phyloP scores from a whole-genome alignment of 2,888 invertebrate genomes.

The Caenorhabditis imperialis region DNA sequence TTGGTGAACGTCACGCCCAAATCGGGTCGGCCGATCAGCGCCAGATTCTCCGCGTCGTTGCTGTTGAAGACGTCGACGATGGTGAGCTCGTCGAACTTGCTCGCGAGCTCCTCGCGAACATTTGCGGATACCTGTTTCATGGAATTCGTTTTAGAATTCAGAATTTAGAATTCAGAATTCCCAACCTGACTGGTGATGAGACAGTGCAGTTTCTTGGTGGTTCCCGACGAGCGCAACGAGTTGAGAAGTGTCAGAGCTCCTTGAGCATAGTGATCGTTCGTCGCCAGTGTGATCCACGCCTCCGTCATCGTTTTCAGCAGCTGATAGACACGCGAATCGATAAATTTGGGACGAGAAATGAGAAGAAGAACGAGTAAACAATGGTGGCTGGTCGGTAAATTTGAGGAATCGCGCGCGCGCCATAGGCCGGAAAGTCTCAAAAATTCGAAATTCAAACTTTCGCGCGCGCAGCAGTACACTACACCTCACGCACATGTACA shows the following conservation, averaged over 20 bases:
- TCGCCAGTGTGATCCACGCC: constrained; percentile 98
- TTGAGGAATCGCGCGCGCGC: not conserved
- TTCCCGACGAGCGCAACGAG: constrained; percentile 88
- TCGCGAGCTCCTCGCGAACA: constrained; percentile 85
- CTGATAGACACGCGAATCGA: not conserved
- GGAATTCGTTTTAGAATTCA: not conserved
- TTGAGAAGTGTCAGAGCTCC: constrained; percentile 95
- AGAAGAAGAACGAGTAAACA: not conserved
- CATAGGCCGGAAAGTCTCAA: not conserved
- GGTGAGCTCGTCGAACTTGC: constrained; percentile 88
- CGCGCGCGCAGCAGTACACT: not conserved
- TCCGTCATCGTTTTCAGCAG: constrained; percentile 47
- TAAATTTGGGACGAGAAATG: too few relatives aligned
- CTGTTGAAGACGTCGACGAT: constrained; percentile 96
- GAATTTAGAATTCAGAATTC: too few relatives aligned
- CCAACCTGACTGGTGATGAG: constrained; percentile 94
- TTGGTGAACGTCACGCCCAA: constrained; percentile 98
- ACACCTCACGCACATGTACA: not conserved
- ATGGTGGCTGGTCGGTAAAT: too few relatives aligned
- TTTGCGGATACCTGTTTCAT: constrained; percentile 71
- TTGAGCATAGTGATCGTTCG: constrained; percentile 94
- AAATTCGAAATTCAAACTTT: not conserved
- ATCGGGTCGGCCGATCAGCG: constrained; percentile 91
- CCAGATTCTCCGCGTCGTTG: constrained; percentile 90
- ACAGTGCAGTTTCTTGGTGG: constrained; percentile 88